These are phyloP conservation scores for Tamandua tetradactyla DNA, from an alignment of 2,797 vertebrate genomes.

Conservation along the genomic window DNA sequence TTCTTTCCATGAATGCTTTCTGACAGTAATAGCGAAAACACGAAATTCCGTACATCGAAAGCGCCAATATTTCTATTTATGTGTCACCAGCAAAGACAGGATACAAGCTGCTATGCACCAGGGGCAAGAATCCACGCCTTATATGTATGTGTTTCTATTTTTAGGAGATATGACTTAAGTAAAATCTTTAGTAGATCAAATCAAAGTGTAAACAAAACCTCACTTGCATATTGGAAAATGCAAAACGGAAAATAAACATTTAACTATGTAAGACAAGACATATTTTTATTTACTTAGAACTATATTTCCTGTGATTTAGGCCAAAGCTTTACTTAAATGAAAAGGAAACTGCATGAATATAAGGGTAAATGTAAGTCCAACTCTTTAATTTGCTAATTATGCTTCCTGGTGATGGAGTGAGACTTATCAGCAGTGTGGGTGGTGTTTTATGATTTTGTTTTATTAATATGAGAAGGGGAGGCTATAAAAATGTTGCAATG, in stretches of 20 bases:
- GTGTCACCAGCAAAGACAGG: not conserved
- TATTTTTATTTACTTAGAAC: constrained; percentile 32
- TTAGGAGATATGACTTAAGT: constrained; percentile 21
- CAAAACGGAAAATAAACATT: constrained; percentile 56
- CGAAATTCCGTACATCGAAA: constrained; percentile 5
- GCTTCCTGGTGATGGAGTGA: constrained; percentile 51
- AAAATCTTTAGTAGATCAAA: constrained; percentile 40
- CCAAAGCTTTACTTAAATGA: constrained; percentile 62
- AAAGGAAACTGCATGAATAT: constrained; percentile 57
- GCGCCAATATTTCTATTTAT: not conserved
- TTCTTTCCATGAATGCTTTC: constrained; percentile 35
- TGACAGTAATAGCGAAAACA: constrained; percentile 9
- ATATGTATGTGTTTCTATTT: constrained; percentile 1
- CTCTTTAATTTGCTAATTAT: constrained; percentile 72
- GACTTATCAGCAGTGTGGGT: constrained; percentile 64
- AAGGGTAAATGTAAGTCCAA: constrained; percentile 57
- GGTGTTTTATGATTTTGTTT: constrained; percentile 66
- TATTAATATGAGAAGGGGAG: constrained; percentile 67
- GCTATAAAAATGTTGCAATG: constrained; percentile 58
- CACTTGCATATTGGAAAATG: constrained; percentile 44
- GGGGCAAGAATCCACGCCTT: not conserved
- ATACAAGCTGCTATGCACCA: not conserved
- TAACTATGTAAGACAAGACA: constrained; percentile 46
- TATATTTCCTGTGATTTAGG: constrained; percentile 52
- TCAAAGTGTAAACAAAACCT: constrained; percentile 47